phyloP scores from a whole-genome alignment of 2,113 vertebrate genomes.

The Cebus imitator region DNA sequence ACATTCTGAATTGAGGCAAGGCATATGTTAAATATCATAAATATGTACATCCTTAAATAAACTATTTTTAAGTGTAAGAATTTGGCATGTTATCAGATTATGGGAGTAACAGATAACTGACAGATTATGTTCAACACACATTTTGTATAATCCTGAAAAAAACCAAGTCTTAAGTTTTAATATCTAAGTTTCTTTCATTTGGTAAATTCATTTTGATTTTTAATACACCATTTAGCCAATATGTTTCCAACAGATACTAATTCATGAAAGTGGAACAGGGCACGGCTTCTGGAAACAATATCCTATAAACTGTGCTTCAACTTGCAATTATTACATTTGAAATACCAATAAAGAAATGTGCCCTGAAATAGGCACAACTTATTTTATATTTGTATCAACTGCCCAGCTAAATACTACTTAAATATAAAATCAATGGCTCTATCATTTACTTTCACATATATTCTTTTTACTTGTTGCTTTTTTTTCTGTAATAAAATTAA shows the following conservation, averaged over 20 bases:
- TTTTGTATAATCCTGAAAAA: slow-evolving; percentile 46
- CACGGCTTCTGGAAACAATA: background rate
- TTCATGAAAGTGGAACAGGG: background rate
- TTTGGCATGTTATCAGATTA: background rate
- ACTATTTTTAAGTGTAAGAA: slow-evolving; percentile 53
- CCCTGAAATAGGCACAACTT: background rate
- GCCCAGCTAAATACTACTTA: slow-evolving; percentile 26
- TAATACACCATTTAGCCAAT: slow-evolving; percentile 14
- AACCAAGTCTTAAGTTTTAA: slow-evolving; percentile 41
- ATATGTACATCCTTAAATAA: slow-evolving; percentile 20
- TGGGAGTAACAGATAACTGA: slow-evolving; percentile 11
- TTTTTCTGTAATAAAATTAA: slow-evolving; percentile 31
- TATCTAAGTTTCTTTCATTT: background rate
- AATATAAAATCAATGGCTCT: background rate
- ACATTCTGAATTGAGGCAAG: background rate
- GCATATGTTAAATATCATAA: background rate
- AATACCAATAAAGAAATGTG: slow-evolving; percentile 28
- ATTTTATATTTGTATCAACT: slow-evolving; percentile 19
- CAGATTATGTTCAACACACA: slow-evolving; percentile 56
- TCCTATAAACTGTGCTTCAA: background rate
- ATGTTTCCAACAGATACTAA: slow-evolving; percentile 39
- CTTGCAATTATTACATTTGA: slow-evolving; percentile 13
- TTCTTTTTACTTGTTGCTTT: background rate
- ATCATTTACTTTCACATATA: background rate
- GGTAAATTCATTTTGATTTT: slow-evolving; percentile 22